Evolutionary conservation across 2,888 invertebrate species (phyloP).

Genomic region (Lobophora halterata): DNA sequence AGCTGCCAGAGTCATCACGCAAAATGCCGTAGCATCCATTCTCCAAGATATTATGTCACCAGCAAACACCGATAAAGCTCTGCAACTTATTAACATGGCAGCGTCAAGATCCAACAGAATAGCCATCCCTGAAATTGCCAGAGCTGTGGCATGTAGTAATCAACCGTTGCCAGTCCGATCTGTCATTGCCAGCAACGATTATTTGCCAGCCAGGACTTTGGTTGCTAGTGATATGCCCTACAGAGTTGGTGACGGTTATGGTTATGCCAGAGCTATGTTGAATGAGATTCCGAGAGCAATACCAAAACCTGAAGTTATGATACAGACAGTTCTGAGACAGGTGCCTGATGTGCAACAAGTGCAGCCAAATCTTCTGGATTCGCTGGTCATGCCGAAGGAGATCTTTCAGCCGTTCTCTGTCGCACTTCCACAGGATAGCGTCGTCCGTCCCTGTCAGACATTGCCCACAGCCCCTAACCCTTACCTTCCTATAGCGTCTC

Average conservation of each 20-base stretch:
- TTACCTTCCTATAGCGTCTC: conserved; percentile 47
- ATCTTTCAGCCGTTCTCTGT: conserved; percentile 13
- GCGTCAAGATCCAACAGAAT: conserved; percentile 12
- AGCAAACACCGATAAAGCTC: conserved; percentile 34
- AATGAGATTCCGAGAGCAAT: background rate
- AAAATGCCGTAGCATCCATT: conserved; percentile 26
- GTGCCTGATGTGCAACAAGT: background rate
- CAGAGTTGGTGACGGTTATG: conserved; percentile 11
- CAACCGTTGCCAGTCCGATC: conserved; percentile 6
- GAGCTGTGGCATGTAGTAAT: background rate
- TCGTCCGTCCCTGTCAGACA: conserved; percentile 5
- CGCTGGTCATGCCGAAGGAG: conserved; percentile 16
- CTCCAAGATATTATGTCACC: conserved; percentile 44
- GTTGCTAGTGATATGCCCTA: conserved; percentile 10
- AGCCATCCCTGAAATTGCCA: conserved; percentile 18
- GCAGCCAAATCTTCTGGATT: conserved; percentile 11
- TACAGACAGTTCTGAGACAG: conserved; percentile 3
- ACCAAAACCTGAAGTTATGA: conserved; percentile 1
- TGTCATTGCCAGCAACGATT: conserved; percentile 4
- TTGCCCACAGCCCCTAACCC: conserved; percentile 34
- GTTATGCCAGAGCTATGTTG: conserved; percentile 6
- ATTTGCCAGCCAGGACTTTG: conserved; percentile 10
- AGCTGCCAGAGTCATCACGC: conserved; percentile 22
- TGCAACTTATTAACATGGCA: conserved; percentile 32
- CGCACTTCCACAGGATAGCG: conserved; percentile 3